phyloP scores from a whole-genome alignment of 2,888 invertebrate genomes.

The Synanthedon andrenaeformis region DNA sequence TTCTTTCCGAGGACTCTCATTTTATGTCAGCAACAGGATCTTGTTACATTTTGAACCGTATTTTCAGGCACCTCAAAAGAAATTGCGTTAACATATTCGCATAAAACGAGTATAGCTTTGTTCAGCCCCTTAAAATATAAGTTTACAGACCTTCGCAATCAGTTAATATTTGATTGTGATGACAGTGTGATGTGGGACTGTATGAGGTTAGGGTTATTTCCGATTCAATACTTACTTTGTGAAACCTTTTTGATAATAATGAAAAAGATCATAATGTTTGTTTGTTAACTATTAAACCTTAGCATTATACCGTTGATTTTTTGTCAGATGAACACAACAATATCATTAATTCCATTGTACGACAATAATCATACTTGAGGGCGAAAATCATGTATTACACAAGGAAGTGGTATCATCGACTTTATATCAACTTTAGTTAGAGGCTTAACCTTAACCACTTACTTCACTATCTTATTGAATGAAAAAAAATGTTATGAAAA shows the following conservation, averaged over 20 bases:
- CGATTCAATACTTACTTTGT: constrained; percentile 28
- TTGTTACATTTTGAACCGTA: neutral
- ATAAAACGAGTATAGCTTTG: constrained; percentile 3
- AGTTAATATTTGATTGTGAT: constrained; percentile 39
- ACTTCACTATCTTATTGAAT: too few species aligned
- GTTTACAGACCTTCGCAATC: constrained; percentile 43
- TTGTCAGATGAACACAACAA: too few species aligned
- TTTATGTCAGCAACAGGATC: neutral
- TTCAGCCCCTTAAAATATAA: constrained; percentile 34
- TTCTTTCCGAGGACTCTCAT: neutral
- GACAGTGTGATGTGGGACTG: constrained; percentile 44
- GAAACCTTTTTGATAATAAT: constrained; percentile 30
- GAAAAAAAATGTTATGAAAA: too few species aligned
- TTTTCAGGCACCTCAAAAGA: neutral
- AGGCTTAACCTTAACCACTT: too few species aligned
- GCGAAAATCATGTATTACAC: too few species aligned
- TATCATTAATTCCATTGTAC: too few species aligned
- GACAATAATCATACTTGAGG: too few species aligned
- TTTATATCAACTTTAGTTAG: too few species aligned
- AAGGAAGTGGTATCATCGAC: too few species aligned
- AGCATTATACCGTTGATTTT: too few species aligned
- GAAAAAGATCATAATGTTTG: too few species aligned
- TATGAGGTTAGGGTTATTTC: constrained; percentile 24
- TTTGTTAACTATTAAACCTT: too few species aligned
- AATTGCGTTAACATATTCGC: neutral